Base-by-base conservation (phyloP, 2,888 invertebrate genomes). In the Bombylius discolor region DNA sequence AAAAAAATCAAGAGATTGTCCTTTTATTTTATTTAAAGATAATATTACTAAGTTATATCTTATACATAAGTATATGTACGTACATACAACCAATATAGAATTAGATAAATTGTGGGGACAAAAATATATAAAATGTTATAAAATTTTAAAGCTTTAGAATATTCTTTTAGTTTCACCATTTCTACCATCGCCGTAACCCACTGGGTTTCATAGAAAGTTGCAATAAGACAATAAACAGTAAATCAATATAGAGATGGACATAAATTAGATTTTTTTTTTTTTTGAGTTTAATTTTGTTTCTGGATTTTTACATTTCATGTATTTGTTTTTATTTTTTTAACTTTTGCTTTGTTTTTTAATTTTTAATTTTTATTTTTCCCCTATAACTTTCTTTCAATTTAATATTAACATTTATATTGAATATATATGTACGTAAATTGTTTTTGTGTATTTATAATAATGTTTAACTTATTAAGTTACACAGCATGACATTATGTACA, bases 201-300 rank as follows among this genome's bases (percentile, higher is more conserved):
- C 23, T 23, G 23, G 23, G 23, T 23, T 23, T 23, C 23, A 23
- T 23, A 2, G 23, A 52, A 59, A 55, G 59, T 52, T 52, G 56
- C 52, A 51, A 23, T 23, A 23, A 23, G 23, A 23, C 23, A 23
- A 23, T 23, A 23, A 42, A 49, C 55, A 57, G 46, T 57, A 59
- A 57, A 59, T 59, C 57, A 59, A 57, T 59, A 57, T 52, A 49
- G 57, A 57, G 56, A 57, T 56, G 59, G 59, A 59, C 57, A 59
- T 59, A 59, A 59, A 57, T 59, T 59, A 57, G 57, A 52, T 52
- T 53, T 52, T 51, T 57, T 50, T 47, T 51, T 45, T 51, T 54
- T 59, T 58, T 57, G n/a, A n/a, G n/a, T 33, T 42, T 23, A 23
- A 23, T 23, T 23, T 23, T 23, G 23, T 23, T 23, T 23, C 23